These are phyloP conservation scores for Thereva unica DNA, from an alignment of 2,888 invertebrate genomes.

Conservation along the genomic window DNA sequence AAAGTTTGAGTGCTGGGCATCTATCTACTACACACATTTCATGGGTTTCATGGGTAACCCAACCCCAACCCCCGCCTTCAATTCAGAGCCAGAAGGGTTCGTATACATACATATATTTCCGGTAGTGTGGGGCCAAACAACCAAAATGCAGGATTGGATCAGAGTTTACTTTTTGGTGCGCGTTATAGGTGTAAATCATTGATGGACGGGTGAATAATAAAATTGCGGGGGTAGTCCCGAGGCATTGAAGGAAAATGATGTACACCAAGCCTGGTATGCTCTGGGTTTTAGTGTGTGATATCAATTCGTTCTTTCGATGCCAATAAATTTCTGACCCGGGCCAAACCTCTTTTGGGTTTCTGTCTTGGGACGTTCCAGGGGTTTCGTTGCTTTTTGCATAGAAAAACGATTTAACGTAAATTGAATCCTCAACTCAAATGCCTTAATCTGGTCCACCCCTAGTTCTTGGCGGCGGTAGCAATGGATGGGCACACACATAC, in stretches of 20 bases:
- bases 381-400: conserved; percentile 37
- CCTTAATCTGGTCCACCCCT: conserved; percentile 37
- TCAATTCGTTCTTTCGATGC: conserved; percentile 31
- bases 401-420: conserved; percentile 42
- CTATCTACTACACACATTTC: neutral
- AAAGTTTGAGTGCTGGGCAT: conserved; percentile 7
- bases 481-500: neutral
- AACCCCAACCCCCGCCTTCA: no score
- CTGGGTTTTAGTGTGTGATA: conserved; percentile 26
- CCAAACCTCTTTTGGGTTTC: conserved; percentile 20
- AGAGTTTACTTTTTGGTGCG: conserved; percentile 30
- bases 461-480: conserved; percentile 17
- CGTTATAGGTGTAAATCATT: conserved; percentile 39
- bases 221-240: conserved; percentile 10
- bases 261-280: conserved; percentile 11
- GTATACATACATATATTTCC: no score
- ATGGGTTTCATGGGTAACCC: neutral
- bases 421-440: conserved; percentile 38
- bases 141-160: conserved; percentile 6
- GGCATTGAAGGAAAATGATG: conserved; percentile 32
- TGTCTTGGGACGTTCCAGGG: conserved; percentile 26
- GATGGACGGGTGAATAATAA: conserved; percentile 37
- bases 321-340: conserved; percentile 29
- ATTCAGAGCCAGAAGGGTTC: conserved; percentile 17
- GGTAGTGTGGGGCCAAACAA: no score